These are phyloP conservation scores for Chamaetylas fuelleborni DNA, from an alignment of 2,113 vertebrate species.

Conservation along the genomic window DNA sequence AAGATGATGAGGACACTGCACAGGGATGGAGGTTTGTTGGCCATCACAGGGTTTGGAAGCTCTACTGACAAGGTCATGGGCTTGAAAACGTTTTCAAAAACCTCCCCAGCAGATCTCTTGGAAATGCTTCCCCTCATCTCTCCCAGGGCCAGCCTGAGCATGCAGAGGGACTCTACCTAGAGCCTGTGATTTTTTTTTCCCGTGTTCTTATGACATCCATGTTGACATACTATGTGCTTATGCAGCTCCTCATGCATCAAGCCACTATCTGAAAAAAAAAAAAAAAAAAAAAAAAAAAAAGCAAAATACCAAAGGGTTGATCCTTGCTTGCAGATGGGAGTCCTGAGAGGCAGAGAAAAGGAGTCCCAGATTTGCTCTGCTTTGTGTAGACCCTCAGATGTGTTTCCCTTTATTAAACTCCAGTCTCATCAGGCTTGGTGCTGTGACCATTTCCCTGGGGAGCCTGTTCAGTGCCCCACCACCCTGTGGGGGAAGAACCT, in stretches of 20 bases:
- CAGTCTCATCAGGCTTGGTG: not conserved
- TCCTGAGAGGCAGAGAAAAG: not conserved
- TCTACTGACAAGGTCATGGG: slow-evolving; percentile 5
- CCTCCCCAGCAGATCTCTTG: not conserved
- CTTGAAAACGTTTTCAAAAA: not conserved
- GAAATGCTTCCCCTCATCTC: not conserved
- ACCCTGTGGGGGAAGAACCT: not conserved
- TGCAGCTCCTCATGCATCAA: not conserved
- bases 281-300: not conserved
- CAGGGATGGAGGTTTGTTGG: not conserved
- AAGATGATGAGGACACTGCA: not conserved
- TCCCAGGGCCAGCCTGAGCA: not conserved
- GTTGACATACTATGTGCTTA: too few species aligned
- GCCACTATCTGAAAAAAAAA: not conserved
- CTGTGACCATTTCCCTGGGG: not conserved
- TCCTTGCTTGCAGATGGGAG: not conserved
- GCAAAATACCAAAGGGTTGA: not conserved
- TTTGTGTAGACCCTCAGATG: not conserved
- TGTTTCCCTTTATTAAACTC: not conserved
- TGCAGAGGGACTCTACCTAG: not conserved
- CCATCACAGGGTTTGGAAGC: not conserved
- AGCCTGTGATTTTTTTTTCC: not conserved
- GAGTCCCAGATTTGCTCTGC: not conserved
- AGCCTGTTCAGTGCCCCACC: not conserved
- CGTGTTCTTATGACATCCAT: not conserved